Base-by-base conservation (phyloP, 1,140 invertebrate genomes). In the Meloidogyne exigua region DNA sequence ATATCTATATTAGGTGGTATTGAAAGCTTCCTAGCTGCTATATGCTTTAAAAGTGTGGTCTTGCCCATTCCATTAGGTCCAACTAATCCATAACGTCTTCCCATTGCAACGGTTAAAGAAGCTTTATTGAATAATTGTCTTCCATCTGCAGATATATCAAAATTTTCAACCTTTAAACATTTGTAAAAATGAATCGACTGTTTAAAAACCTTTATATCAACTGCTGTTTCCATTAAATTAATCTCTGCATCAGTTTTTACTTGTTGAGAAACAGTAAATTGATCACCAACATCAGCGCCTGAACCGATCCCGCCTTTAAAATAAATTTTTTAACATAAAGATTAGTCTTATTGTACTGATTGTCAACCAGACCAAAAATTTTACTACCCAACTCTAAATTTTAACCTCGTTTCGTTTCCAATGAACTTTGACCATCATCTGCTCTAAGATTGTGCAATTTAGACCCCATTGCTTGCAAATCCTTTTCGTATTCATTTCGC, bases 31-130 rank as follows among this genome's bases (percentile, higher is more conserved):
- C 94, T 90, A 71, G 92, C 92, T 10, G 93, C 93, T 83, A 99
- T 92, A 21, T 82, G 81, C 72, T 95, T 91, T 21, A 99, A 89
- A 18, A 99, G 87, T 0, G 97, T 99, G n/a, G 96, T 99, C 90
- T 99, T 99, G 15, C 97, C 96, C 90, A 98, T 80, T 79, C 96
- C 96, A 90, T 99, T 99, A 5, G 96, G 97, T 62, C 97, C 97
- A 28, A 99, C 95, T 7, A 99, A 89, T 86, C 97, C 97, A 89
- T 99, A 99, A 85, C 95, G 91, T 76, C 96, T 91, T 0, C 95
- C 94, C 85, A 93, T 91, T 4, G 95, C 94, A 81, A 99, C 98
- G 26, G 95, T 89, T 7, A 99, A 89, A 88, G 92, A 94, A 0
- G 97, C 97, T 89, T 99, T 99, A 13, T 95, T 92, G 88, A 99